Percentiles rank a stretch among this genome's conserved stretches.
phyloP scores from a whole-genome alignment of 2,113 vertebrate species.

The Salvator merianae region DNA sequence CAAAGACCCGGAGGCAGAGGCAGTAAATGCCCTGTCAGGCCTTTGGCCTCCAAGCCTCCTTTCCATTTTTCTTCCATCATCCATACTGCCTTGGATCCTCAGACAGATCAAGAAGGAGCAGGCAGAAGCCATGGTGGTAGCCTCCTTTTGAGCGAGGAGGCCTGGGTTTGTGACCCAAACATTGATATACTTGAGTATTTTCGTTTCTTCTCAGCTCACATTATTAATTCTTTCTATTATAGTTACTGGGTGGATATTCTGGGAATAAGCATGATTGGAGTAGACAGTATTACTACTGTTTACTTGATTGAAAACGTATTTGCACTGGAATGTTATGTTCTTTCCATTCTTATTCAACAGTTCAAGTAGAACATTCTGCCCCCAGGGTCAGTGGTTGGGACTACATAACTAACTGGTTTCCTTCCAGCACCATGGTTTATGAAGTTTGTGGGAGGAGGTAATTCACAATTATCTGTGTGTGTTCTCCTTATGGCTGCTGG shows the following conservation, averaged over 20 bases:
- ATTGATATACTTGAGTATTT: not conserved
- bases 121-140: no score
- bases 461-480: slow-evolving; percentile 1
- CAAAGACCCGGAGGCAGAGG: no score
- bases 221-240: not conserved
- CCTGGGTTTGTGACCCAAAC: not conserved
- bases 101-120: no score
- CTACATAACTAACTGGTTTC: not conserved
- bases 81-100: no score
- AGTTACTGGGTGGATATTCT: not conserved
- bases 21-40: no score
- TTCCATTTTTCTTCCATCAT: not conserved
- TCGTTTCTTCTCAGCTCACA: not conserved
- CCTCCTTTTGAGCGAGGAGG: no score
- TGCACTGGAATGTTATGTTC: not conserved
- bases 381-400: not conserved
- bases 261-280: not conserved
- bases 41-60: not conserved
- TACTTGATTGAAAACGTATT: not conserved
- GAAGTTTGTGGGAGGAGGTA: not conserved
- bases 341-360: not conserved
- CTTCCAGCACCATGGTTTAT: not conserved
- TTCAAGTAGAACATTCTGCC: not conserved
- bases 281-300: not conserved
- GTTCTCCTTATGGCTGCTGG: not conserved